A percentile compares a stretch with the other conserved stretches of the same genome.
Conservation (phyloP, 2,888 invertebrate species). For the Ditula angustiorana region DNA sequence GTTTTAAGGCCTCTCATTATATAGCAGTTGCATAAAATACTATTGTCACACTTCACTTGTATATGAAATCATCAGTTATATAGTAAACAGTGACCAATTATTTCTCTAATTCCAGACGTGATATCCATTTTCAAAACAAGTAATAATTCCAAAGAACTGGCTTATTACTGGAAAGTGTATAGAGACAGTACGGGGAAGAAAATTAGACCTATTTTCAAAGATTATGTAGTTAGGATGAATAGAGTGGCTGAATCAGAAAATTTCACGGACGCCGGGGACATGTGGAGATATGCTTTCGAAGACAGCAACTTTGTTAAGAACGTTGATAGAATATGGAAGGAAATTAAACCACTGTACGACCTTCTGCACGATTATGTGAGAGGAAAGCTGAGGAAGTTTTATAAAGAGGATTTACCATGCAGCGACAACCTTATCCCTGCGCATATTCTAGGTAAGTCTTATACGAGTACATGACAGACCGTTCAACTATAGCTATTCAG, state of each 20-base stretch:
- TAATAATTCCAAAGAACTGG: constrained; percentile 86
- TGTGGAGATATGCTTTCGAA: constrained; percentile 79
- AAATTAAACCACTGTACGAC: constrained; percentile 87
- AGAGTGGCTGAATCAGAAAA: constrained; percentile 85
- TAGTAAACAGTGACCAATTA: background rate
- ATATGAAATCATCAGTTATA: background rate
- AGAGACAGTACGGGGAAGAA: constrained; percentile 87
- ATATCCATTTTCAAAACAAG: constrained; percentile 77
- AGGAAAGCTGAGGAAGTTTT: constrained; percentile 79
- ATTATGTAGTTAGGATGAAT: constrained; percentile 87
- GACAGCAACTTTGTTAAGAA: constrained; percentile 71
- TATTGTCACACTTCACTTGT: too few species aligned
- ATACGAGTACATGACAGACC: too few species aligned
- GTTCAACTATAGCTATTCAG: too few species aligned
- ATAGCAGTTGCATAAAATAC: too few species aligned
- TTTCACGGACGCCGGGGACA: constrained; percentile 76
- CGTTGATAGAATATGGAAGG: constrained; percentile 81
- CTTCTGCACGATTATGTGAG: constrained; percentile 87
- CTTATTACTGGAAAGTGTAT: constrained; percentile 88
- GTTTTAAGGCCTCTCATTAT: too few species aligned
- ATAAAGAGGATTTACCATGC: constrained; percentile 73
- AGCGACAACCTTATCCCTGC: constrained; percentile 87
- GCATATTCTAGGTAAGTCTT: constrained; percentile 88
- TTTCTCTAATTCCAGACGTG: constrained; percentile 63
- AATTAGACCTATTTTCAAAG: constrained; percentile 85